Percentiles rank a stretch among this genome's conserved stretches.
Conservation (phyloP, 2,797 vertebrate species). For the Synaphobranchus kaupii region DNA sequence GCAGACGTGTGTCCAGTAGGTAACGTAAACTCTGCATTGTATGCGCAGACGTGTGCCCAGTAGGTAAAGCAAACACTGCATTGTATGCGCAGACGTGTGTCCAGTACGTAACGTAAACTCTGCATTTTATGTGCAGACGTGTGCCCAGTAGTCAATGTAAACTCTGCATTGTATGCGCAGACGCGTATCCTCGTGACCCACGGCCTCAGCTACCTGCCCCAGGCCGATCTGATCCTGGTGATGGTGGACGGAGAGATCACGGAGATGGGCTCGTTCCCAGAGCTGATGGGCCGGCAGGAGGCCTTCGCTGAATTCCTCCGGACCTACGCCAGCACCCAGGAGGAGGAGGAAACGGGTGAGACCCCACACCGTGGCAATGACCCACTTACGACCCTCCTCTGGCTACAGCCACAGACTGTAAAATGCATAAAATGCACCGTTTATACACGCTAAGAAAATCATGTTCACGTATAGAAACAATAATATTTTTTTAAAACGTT, state of each 20-base stretch:
- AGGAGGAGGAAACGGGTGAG: conserved; percentile 64
- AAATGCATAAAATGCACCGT: no score
- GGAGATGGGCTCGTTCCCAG: conserved; percentile 89
- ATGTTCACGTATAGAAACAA: no score
- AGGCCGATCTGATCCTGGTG: conserved; percentile 85
- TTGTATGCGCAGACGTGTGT: no score
- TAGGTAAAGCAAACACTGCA: no score
- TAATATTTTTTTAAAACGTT: no score
- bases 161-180: conserved; percentile 56
- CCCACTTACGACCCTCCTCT: no score
- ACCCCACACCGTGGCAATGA: no score
- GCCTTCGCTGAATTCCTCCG: conserved; percentile 88
- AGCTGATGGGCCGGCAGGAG: conserved; percentile 81
- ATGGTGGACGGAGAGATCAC: conserved; percentile 90
- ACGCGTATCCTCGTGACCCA: conserved; percentile 90
- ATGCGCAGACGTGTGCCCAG: neutral
- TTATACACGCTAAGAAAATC: no score
- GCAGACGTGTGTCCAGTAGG: conserved; percentile 76
- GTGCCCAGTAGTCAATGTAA: neutral
- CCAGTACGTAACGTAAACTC: no score
- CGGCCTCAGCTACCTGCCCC: conserved; percentile 84
- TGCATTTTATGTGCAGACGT: neutral
- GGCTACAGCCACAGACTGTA: no score
- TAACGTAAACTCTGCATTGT: neutral
- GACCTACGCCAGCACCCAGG: conserved; percentile 76